These are phyloP conservation scores for Chaitophorus viminalis DNA, from an alignment of 2,888 invertebrate genomes.

Conservation along the genomic window DNA sequence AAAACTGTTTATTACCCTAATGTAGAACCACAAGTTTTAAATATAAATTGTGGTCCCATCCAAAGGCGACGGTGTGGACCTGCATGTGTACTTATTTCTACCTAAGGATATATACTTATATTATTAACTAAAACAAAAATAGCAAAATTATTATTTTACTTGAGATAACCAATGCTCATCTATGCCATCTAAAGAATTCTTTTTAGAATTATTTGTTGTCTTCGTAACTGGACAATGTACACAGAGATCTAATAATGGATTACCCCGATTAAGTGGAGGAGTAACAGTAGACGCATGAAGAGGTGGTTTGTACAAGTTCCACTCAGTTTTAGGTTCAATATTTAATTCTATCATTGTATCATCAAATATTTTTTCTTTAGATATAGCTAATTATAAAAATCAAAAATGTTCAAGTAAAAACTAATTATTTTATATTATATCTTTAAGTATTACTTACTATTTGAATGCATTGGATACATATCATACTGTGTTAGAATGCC, in stretches of 20 bases:
- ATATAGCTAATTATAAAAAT: slow-evolving; percentile 71
- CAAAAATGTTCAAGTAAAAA: not conserved
- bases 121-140: slow-evolving; percentile 8
- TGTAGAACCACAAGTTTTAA: slow-evolving; percentile 72
- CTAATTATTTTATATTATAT: not conserved
- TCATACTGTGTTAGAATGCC: slow-evolving; percentile 89
- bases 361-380: slow-evolving; percentile 86
- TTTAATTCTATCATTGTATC: slow-evolving; percentile 87
- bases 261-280: slow-evolving; percentile 79
- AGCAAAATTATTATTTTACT: slow-evolving; percentile 66
- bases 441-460: slow-evolving; percentile 67
- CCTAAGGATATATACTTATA: slow-evolving; percentile 69
- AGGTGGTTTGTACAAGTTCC: slow-evolving; percentile 80
- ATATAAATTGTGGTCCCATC: slow-evolving; percentile 99
- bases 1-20: slow-evolving; percentile 11
- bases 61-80: slow-evolving; percentile 95
- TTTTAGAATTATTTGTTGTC: slow-evolving; percentile 34
- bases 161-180: slow-evolving; percentile 91
- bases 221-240: slow-evolving; percentile 40
- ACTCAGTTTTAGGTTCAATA: slow-evolving; percentile 88
- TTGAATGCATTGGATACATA: slow-evolving; percentile 79
- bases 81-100: slow-evolving; percentile 96
- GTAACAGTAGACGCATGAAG: slow-evolving; percentile 71
- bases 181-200: slow-evolving; percentile 52
- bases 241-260: slow-evolving; percentile 71